Evolutionary conservation across 2,113 vertebrate species (phyloP).

Genomic region (Sinosuthora webbiana): DNA sequence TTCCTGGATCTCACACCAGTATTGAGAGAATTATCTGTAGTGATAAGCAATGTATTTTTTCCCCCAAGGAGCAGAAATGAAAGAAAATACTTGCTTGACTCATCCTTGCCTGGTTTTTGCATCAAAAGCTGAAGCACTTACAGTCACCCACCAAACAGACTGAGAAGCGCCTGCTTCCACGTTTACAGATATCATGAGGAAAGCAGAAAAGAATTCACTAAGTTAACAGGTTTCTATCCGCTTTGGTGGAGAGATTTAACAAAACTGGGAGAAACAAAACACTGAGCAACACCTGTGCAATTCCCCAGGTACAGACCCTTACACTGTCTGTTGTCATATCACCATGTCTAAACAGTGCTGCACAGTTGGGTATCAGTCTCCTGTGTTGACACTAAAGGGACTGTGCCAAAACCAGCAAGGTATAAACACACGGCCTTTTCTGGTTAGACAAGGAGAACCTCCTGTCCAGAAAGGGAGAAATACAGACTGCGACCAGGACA

Average conservation of each 20-base stretch:
- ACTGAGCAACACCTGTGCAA: background rate
- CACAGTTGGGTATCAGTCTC: background rate
- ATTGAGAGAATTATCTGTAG: background rate
- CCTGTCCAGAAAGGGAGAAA: background rate
- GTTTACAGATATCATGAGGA: background rate
- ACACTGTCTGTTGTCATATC: background rate
- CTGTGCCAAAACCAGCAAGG: background rate
- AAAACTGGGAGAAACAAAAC: background rate
- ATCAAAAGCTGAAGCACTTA: background rate
- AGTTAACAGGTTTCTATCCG: background rate
- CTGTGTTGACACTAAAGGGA: background rate
- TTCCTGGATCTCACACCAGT: background rate
- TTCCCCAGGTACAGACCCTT: background rate
- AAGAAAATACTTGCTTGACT: slow-evolving; percentile 40
- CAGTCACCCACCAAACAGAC: background rate
- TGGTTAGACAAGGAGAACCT: background rate
- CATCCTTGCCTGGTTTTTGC: background rate
- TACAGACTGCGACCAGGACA: background rate
- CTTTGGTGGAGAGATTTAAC: background rate
- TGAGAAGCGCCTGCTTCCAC: fast-evolving
- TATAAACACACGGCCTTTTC: background rate
- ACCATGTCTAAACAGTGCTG: background rate
- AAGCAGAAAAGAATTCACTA: background rate
- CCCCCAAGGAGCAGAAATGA: background rate
- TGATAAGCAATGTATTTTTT: background rate